phyloP scores from a whole-genome alignment of 1,140 invertebrate genomes.

The Probaryconus sp. region DNA sequence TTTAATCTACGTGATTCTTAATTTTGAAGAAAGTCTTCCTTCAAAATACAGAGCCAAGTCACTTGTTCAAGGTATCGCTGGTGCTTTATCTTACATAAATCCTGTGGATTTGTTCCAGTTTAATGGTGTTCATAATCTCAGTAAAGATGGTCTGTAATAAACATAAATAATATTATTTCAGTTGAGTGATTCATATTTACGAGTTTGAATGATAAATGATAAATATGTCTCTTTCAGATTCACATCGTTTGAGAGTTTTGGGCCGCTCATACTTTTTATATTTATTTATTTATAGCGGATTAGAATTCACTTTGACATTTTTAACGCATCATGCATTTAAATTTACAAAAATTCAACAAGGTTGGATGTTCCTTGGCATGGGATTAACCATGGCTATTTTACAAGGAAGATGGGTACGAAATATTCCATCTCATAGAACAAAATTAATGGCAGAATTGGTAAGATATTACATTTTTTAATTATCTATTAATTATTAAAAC shows the following conservation, averaged over 20 bases:
- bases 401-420: conserved; percentile 93
- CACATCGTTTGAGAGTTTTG: conserved; percentile 83
- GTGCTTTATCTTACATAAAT: conserved; percentile 87
- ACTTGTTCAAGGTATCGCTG: conserved; percentile 82
- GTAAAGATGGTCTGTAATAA: conserved; percentile 28
- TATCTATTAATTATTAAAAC: neutral
- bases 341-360: conserved; percentile 97
- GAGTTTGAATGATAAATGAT: no score
- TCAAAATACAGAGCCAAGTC: conserved; percentile 84
- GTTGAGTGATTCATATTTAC: neutral
- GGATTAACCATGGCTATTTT: conserved; percentile 95
- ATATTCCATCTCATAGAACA: conserved; percentile 87
- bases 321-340: conserved; percentile 95
- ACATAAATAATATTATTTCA: conserved; percentile 12
- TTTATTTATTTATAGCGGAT: conserved; percentile 96
- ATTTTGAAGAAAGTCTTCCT: conserved; percentile 92
- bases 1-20: conserved; percentile 86
- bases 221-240: conserved; percentile 79
- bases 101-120: conserved; percentile 83
- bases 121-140: conserved; percentile 68
- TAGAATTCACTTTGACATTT: conserved; percentile 99
- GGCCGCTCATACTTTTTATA: conserved; percentile 96
- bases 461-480: conserved; percentile 25
- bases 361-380: conserved; percentile 97
- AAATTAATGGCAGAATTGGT: conserved; percentile 85